Percentiles rank a stretch among this genome's conserved stretches.
Evolutionary conservation across 1,140 invertebrate genomes (phyloP).

Genomic region (Tetramorium parvispinum): DNA sequence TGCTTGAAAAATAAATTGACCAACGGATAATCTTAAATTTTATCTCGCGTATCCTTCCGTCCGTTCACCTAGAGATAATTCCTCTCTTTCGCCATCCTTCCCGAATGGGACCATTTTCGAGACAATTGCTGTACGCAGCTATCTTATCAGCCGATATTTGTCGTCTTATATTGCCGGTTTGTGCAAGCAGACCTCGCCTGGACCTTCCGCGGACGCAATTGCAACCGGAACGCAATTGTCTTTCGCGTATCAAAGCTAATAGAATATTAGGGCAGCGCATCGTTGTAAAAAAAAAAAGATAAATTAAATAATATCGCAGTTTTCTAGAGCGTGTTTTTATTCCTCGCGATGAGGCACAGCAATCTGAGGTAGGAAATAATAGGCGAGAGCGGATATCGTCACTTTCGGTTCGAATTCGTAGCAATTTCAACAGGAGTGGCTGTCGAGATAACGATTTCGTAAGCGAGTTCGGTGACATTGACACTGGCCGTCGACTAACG

Average conservation of each 20-base stretch:
- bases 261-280: background rate
- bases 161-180: slow-evolving; percentile 75
- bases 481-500: slow-evolving; percentile 39
- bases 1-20: slow-evolving; percentile 1
- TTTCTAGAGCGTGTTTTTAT: background rate
- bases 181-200: slow-evolving; percentile 72
- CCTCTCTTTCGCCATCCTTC: slow-evolving; percentile 56
- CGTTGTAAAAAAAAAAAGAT: slow-evolving; percentile 3
- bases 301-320: background rate
- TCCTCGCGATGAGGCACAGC: background rate
- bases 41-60: background rate
- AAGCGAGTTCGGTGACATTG: slow-evolving; percentile 33
- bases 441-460: slow-evolving; percentile 33
- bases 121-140: slow-evolving; percentile 78
- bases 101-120: slow-evolving; percentile 74
- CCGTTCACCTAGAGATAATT: background rate
- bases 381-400: slow-evolving; percentile 24
- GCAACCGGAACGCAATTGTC: background rate
- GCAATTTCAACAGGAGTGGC: slow-evolving; percentile 40
- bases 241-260: background rate
- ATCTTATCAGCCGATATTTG: slow-evolving; percentile 82
- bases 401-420: background rate
- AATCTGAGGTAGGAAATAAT: background rate
- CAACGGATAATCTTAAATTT: slow-evolving; percentile 33
- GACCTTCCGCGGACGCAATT: slow-evolving; percentile 12